Evolutionary conservation across 2,113 vertebrate genomes (phyloP).

Genomic region (Morone saxatilis): DNA sequence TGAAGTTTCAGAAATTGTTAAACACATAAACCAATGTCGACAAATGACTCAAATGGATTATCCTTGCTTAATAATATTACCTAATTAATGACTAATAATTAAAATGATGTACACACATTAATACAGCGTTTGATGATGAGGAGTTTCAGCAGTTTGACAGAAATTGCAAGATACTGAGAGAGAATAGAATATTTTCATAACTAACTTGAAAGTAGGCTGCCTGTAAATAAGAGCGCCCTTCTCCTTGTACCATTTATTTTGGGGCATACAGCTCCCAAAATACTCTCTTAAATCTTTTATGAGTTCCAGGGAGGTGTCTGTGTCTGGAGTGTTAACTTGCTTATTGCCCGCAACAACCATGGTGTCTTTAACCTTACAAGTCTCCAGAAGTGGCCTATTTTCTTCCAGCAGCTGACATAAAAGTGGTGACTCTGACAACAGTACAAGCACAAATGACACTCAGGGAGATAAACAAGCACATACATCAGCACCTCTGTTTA

Average conservation of each 20-base stretch:
- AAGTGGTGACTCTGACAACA: slow-evolving; percentile 62
- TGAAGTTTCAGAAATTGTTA: neutral
- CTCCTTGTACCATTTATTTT: slow-evolving; percentile 73
- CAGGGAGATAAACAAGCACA: slow-evolving; percentile 29
- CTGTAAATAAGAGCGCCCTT: slow-evolving; percentile 72
- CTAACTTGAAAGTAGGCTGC: slow-evolving; percentile 67
- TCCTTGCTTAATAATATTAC: neutral
- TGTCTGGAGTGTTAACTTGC: slow-evolving; percentile 74
- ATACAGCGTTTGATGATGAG: neutral
- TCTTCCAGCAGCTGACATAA: slow-evolving; percentile 49
- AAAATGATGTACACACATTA: neutral
- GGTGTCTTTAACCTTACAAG: slow-evolving; percentile 77
- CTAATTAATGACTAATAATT: neutral
- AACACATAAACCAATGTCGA: neutral
- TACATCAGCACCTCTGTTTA: slow-evolving; percentile 6
- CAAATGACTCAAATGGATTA: neutral
- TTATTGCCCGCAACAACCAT: slow-evolving; percentile 72
- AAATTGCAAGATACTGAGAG: neutral
- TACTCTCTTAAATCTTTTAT: slow-evolving; percentile 83
- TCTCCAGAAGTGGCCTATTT: slow-evolving; percentile 70
- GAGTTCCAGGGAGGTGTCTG: slow-evolving; percentile 73
- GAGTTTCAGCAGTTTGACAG: neutral
- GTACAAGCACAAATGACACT: slow-evolving; percentile 30
- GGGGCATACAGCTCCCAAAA: slow-evolving; percentile 77
- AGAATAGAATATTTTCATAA: slow-evolving; percentile 44